Evolutionary conservation across 2,888 invertebrate genomes (phyloP), one percentile per base, ranked within the genome.

Genomic region (Lasioglossum malachurum): DNA sequence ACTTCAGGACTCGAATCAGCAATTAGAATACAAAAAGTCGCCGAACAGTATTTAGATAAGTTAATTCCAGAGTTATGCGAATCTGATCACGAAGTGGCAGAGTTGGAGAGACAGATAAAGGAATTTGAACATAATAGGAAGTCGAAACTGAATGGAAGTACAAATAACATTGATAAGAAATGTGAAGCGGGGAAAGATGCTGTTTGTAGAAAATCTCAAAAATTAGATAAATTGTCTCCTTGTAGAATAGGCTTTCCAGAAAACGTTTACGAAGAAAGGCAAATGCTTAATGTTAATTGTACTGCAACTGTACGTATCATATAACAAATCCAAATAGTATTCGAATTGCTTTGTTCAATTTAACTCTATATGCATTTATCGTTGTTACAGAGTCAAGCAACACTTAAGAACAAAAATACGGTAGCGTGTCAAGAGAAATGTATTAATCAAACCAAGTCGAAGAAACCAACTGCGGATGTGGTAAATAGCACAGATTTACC

Each of bases 11-110:
- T 92, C 19, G 92, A 92, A 31, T 86, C 91, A 23, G 92, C 92
- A 19, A 91, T 87, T 72, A 77, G 41, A 57, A 94, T 94, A 83
- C 92, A 94, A 38, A 93, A 86, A 80, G 89, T 86, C 75, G 93
- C 91, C 27, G 93, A 93, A 80, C 80, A 80, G n/a, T 91, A 90
- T 83, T 90, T 94, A 76, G 91, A 90, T 49, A 35, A 88, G 23
- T 76, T 94, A 78, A 92, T 94, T 46, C 93, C 94, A 19, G 79
- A 91, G 76, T 90, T 96, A 35, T 95, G 94, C 80, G 92, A 95
- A 38, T 93, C 96, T 19, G 96, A 96, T 86, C 78, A 93, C 12
- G 95, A 96, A 92, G 93, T 96, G 57, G 89, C 90, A 67, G 80
- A 86, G 19, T 89, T 95, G 44, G 93, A 94, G 74, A 89, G 73